Conservation (phyloP, 2,888 invertebrate genomes). For the Conus canariensis region DNA sequence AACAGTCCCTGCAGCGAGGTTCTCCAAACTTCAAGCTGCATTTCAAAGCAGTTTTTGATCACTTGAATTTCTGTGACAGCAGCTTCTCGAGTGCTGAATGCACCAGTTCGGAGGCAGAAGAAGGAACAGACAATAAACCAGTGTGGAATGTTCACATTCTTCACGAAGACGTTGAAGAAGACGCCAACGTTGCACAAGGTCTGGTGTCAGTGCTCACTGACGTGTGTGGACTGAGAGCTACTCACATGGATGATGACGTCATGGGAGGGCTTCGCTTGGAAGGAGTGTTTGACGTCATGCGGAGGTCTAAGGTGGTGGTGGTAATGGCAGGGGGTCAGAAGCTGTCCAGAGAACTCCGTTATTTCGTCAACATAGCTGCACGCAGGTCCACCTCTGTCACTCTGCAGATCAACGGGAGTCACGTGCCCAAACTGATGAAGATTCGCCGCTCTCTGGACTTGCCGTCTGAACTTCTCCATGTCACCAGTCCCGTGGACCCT, state of each 20-base stretch:
- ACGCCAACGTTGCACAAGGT: neutral
- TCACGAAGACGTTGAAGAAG: conserved; percentile 3
- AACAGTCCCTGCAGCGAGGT: neutral
- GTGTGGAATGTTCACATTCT: conserved; percentile 27
- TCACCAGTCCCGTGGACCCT: neutral
- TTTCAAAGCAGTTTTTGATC: neutral
- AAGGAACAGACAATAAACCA: neutral
- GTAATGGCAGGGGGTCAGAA: neutral
- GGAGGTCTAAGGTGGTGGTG: conserved; percentile 31
- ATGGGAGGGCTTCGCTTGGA: neutral
- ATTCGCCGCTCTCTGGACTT: neutral
- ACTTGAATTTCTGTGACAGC: too few species aligned
- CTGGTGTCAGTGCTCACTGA: neutral
- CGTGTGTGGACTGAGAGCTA: conserved; percentile 13
- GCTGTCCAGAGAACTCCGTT: neutral
- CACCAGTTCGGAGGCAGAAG: neutral
- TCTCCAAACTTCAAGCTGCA: conserved; percentile 2
- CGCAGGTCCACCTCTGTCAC: neutral
- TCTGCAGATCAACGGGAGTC: neutral
- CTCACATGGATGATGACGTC: conserved; percentile 29
- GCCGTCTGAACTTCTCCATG: neutral
- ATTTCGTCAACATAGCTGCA: neutral
- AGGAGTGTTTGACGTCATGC: conserved; percentile 25
- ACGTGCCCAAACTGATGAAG: conserved; percentile 28
- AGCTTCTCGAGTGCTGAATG: neutral